Base-by-base conservation (phyloP, 2,888 invertebrate species). In the Oxystoma pomonae region DNA sequence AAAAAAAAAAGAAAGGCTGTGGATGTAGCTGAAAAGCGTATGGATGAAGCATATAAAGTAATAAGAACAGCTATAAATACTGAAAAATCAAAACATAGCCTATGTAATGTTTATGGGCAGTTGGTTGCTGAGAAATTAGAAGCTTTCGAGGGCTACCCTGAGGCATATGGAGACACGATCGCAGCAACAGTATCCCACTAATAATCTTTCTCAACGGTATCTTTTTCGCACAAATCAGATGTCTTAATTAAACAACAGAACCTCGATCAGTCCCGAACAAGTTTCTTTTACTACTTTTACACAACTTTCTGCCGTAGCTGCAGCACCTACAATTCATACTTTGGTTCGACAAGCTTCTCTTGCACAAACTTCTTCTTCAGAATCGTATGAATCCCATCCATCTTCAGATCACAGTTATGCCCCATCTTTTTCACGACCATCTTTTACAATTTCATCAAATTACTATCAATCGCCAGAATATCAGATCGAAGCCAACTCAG, bases 91-190 rank as follows among this genome's bases (percentile, higher is more conserved):
- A 58, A 61, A 64, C 21, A 57, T 20, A 61, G 58, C 56, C 20
- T 49, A 20, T 61, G 59, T 2, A 16, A 52, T 59, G 56, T 62
- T 56, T 62, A 62, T 59, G 65, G 59, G 52, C 62, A 62, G 57
- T 62, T 62, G 53, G 52, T 65, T 57, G 59, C 56, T 59, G 57
- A 58, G 59, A 65, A 65, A 58, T 62, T 61, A 58, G 52, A 51
- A 64, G 61, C 64, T 55, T 64, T 64, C 50, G 61, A 64, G 57
- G 60, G 51, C 60, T 57, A 59, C 59, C 62, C 59, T 55, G 55
- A 55, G n/a, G n/a, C 60, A 60, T 56, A 60, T 60, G 56, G 60
- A 60, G 60, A 60, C 55, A 60, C 49, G 49, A 60, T 60, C n/a
- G 52, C 59, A 59, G 52, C 53, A 55, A 20, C 58, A 62, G 55